Conservation (phyloP, 2,888 invertebrate species). For the Calameuta pallipes region DNA sequence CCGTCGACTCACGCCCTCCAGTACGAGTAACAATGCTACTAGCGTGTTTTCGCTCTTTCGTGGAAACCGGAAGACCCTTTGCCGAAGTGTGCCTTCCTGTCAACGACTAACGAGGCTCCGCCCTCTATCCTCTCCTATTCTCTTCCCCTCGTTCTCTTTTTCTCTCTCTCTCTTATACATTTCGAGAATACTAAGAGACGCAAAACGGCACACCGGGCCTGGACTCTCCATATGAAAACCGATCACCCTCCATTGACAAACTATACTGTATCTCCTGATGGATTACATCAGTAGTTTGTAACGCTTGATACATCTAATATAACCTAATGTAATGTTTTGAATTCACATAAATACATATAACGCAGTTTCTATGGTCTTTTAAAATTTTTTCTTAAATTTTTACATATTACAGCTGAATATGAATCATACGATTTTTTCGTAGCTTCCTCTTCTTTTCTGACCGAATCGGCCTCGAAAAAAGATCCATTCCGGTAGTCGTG, state of each 20-base stretch:
- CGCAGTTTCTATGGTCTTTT: background rate
- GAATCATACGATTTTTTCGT: background rate
- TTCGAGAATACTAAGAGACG: conserved; percentile 9
- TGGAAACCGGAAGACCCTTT: conserved; percentile 7
- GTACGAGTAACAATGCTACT: background rate
- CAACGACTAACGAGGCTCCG: conserved; percentile 52
- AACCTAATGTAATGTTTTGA: background rate
- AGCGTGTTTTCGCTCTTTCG: conserved; percentile 5
- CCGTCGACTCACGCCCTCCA: conserved; percentile 1
- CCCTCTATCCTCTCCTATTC: background rate
- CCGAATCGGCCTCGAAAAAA: background rate
- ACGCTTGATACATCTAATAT: background rate
- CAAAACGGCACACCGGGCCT: background rate
- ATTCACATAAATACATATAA: background rate
- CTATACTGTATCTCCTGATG: background rate
- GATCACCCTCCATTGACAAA: background rate
- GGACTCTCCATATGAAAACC: background rate
- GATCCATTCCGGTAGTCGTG: background rate
- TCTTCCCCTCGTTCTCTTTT: background rate
- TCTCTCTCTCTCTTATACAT: background rate
- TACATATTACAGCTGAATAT: background rate
- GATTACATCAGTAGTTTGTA: background rate
- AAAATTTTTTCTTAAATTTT: background rate
- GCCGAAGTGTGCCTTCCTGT: conserved; percentile 40
- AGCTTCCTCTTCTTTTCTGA: background rate